Percentiles rank a stretch among this genome's conserved stretches.
Evolutionary conservation across 2,113 vertebrate species (phyloP).

Genomic region (Microcebus tavaratra): DNA sequence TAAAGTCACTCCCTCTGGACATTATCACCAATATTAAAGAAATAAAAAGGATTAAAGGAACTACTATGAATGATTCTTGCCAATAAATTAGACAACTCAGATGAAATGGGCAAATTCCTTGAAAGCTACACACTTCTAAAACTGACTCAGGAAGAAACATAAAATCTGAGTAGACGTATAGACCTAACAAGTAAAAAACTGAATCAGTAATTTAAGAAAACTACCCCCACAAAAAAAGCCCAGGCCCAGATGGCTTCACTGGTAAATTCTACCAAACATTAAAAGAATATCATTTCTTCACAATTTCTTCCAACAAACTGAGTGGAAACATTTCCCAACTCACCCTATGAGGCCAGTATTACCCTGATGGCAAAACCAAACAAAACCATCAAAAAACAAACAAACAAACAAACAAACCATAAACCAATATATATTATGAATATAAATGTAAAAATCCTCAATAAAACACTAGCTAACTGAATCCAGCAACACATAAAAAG

Average conservation of each 20-base stretch:
- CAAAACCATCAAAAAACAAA: background rate
- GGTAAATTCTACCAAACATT: background rate
- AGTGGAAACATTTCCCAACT: background rate
- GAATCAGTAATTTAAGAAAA: background rate
- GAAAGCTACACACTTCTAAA: background rate
- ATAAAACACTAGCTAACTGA: background rate
- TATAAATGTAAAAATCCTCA: background rate
- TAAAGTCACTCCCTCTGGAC: background rate
- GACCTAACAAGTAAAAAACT: background rate
- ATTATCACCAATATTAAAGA: background rate
- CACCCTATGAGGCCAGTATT: background rate
- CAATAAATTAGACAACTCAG: background rate
- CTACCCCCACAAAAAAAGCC: background rate
- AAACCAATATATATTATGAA: background rate
- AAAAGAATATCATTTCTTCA: conserved; percentile 7
- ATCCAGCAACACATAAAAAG: background rate
- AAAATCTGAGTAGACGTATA: background rate
- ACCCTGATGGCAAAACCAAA: background rate
- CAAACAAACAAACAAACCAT: background rate
- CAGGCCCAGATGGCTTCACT: background rate
- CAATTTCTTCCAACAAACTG: background rate
- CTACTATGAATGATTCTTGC: background rate
- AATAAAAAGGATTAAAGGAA: background rate
- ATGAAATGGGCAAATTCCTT: background rate
- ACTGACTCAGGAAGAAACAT: background rate